Evolutionary conservation across 2,113 vertebrate genomes (phyloP).

Genomic region (Perognathus longimembris): DNA sequence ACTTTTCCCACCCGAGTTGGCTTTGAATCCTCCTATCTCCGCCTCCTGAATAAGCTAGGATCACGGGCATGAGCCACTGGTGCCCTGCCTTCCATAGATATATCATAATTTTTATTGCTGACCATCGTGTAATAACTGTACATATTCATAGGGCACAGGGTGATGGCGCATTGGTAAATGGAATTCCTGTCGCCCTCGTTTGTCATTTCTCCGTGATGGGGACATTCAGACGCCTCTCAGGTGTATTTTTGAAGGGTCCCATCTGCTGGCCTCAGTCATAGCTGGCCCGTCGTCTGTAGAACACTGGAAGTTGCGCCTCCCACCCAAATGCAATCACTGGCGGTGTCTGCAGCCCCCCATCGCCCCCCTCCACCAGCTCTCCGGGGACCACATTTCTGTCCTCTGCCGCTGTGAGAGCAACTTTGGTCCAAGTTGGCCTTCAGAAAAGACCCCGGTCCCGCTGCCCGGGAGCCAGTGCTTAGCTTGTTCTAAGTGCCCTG

Average conservation of each 20-base stretch:
- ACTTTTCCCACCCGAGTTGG: too few species aligned
- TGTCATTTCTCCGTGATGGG: not conserved
- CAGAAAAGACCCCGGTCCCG: not conserved
- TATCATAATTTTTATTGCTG: not conserved
- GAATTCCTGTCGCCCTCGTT: not conserved
- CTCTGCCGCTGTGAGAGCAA: not conserved
- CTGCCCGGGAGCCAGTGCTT: conserved; percentile 6
- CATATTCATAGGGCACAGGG: too few species aligned
- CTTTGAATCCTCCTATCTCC: too few species aligned
- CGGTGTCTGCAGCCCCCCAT: not conserved
- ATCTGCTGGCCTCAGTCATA: too few species aligned
- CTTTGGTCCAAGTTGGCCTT: not conserved
- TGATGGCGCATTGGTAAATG: not conserved
- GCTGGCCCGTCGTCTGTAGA: not conserved
- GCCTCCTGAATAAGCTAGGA: too few species aligned
- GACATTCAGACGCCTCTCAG: not conserved
- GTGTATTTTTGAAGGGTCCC: not conserved
- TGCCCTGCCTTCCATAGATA: too few species aligned
- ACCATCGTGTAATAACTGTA: not conserved
- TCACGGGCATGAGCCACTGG: too few species aligned
- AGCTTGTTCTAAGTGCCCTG: not conserved
- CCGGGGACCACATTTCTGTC: too few species aligned
- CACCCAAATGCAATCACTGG: too few species aligned
- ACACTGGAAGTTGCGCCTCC: not conserved
- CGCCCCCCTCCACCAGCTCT: too few species aligned